A percentile compares a stretch with the other conserved stretches of the same genome.
Conservation (phyloP, 2,113 vertebrate species). For the Silurus asotus region DNA sequence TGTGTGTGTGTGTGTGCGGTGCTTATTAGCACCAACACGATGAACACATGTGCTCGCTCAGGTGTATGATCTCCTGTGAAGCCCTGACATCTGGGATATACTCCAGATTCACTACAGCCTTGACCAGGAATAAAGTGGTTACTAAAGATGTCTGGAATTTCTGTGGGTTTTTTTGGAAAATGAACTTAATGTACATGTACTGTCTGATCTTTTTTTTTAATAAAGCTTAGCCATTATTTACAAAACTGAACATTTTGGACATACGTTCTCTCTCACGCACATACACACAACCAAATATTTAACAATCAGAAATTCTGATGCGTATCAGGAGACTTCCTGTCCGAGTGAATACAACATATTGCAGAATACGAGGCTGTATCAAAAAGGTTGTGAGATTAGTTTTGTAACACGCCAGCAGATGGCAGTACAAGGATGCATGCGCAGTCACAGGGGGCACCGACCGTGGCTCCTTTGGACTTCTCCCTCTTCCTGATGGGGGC, state of each 20-base stretch:
- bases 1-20: neutral
- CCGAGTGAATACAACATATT: constrained; percentile 7
- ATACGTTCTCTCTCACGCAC: neutral
- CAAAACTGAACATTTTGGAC: constrained; percentile 47
- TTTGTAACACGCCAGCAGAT: too few species aligned
- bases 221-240: constrained; percentile 16
- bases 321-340: constrained; percentile 54
- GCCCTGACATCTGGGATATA: neutral
- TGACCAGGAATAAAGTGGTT: neutral
- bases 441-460: too few species aligned
- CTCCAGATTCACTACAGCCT: neutral
- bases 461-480: too few species aligned
- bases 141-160: neutral
- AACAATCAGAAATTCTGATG: constrained; percentile 48
- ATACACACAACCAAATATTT: neutral
- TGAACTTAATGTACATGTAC: neutral
- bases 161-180: neutral
- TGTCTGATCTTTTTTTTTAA: neutral
- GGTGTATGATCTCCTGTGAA: neutral
- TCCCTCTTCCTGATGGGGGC: too few species aligned
- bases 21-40: neutral
- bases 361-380: neutral
- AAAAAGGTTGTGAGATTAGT: too few species aligned
- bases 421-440: too few species aligned
- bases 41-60: neutral